These are phyloP conservation scores for Pocillopora damicornis DNA, from an alignment of 64 coral and sea anemone genomes.

Conservation along the genomic window DNA sequence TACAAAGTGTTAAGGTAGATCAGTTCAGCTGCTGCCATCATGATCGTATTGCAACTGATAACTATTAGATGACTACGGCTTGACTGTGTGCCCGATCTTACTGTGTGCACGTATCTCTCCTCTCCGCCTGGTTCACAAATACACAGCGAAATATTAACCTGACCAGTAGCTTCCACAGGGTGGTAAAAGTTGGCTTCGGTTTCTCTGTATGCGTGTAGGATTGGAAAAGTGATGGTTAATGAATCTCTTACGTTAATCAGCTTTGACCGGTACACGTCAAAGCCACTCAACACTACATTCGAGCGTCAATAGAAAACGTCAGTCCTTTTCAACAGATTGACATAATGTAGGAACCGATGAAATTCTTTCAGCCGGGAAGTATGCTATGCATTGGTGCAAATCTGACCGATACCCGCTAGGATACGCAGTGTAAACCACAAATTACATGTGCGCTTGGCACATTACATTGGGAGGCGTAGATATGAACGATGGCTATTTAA, in stretches of 20 bases:
- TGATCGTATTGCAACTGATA: background rate
- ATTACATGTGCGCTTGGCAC: too few relatives aligned
- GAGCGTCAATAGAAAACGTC: background rate
- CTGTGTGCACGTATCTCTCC: background rate
- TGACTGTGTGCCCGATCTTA: background rate
- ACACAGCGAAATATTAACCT: background rate
- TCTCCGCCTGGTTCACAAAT: background rate
- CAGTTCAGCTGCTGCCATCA: constrained; percentile 3
- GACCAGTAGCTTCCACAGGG: background rate
- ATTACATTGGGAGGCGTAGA: too few relatives aligned
- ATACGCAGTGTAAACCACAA: too few relatives aligned
- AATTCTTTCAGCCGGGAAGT: background rate
- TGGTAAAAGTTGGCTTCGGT: background rate
- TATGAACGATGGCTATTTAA: too few relatives aligned
- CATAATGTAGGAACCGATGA: background rate
- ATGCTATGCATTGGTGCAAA: background rate
- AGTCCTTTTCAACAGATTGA: background rate
- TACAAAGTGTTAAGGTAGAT: constrained; percentile 3
- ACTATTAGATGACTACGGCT: background rate
- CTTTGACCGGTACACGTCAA: background rate
- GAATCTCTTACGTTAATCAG: background rate
- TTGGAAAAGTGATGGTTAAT: background rate
- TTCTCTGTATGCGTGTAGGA: background rate
- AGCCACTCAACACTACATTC: background rate
- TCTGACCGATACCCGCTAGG: background rate